Base-by-base conservation (phyloP, 1,140 invertebrate genomes). In the Diachasma alloeum region DNA sequence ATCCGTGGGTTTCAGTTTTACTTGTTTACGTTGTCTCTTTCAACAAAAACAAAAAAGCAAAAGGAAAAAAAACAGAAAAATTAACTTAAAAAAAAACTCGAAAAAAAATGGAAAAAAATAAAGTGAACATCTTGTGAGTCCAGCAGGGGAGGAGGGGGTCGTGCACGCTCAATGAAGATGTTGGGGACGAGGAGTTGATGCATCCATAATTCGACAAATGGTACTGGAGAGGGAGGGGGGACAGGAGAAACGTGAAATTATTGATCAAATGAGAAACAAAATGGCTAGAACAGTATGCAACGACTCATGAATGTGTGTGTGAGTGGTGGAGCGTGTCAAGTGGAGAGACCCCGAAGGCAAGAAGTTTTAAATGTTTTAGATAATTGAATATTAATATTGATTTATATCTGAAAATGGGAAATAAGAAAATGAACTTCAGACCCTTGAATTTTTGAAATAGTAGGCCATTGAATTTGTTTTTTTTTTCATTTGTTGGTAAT, bases 301-400 rank as follows among this genome's bases (percentile, higher is more conserved):
- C 59, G 44, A 36, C 76, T 71, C 36, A 42, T 53, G 56, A 79
- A 67, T 72, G 72, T 79, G 82, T 80, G 83, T 68, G 36, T 68
- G 66, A 36, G 36, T 68, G 82, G 81, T 81, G 79, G 59, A 72
- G 70, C 70, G 75, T 76, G 26, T 59, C 19, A 68, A 53, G 53
- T 81, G 78, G 81, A 79, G 80, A 80, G 81, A 83, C 82, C 74
- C 84, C 77, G 69, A 72, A 82, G 80, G 53, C 81, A 83, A 83
- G 81, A 83, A 83, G 84, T 87, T 89, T 87, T 85, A 85, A 82
- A 87, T 83, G 83, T 85, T 86, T 83, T 87, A 87, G 85, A 83
- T 84, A 87, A 89, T 87, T 88, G 79, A 86, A 87, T 86, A 84
- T 84, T 82, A 82, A 81, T 87, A 87, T 71, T 86, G 80, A 86